These are phyloP conservation scores for Esox masquinongy DNA, from an alignment of 2,797 vertebrate genomes.

Conservation along the genomic window DNA sequence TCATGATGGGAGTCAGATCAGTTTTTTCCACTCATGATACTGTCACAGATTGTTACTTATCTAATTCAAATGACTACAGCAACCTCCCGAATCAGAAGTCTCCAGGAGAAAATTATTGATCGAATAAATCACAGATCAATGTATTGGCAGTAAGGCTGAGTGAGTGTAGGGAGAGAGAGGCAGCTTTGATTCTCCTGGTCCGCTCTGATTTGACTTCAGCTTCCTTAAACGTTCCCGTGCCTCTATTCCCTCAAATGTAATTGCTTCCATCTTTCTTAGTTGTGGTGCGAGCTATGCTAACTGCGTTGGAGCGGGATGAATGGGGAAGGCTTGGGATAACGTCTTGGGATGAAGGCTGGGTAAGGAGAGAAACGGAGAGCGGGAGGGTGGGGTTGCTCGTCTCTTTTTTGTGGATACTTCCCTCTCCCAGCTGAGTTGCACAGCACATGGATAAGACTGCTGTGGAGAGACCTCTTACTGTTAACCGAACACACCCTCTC, in stretches of 20 bases:
- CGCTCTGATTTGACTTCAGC: slow-evolving; percentile 46
- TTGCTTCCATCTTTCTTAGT: slow-evolving; percentile 75
- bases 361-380: slow-evolving; percentile 5
- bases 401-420: slow-evolving; percentile 36
- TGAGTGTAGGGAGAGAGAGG: slow-evolving; percentile 5
- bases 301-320: slow-evolving; percentile 58
- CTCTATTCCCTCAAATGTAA: slow-evolving; percentile 56
- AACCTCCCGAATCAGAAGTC: slow-evolving; percentile 19
- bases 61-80: slow-evolving; percentile 21
- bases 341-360: slow-evolving; percentile 3
- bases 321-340: slow-evolving; percentile 23
- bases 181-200: slow-evolving; percentile 45
- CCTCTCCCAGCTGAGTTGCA: slow-evolving; percentile 53
- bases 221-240: slow-evolving; percentile 48
- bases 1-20: not conserved
- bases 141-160: slow-evolving; percentile 34
- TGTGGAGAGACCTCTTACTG: slow-evolving; percentile 47
- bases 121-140: slow-evolving; percentile 41
- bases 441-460: slow-evolving; percentile 14
- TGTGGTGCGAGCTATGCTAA: slow-evolving; percentile 57
- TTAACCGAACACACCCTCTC: not conserved
- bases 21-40: slow-evolving; percentile 21
- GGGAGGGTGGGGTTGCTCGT: slow-evolving; percentile 65
- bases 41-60: not conserved
- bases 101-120: slow-evolving; percentile 14